Percentiles rank a stretch among this genome's conserved stretches.
Evolutionary conservation across 1,140 invertebrate genomes (phyloP).

Genomic region (Dolichoris vasculosae): DNA sequence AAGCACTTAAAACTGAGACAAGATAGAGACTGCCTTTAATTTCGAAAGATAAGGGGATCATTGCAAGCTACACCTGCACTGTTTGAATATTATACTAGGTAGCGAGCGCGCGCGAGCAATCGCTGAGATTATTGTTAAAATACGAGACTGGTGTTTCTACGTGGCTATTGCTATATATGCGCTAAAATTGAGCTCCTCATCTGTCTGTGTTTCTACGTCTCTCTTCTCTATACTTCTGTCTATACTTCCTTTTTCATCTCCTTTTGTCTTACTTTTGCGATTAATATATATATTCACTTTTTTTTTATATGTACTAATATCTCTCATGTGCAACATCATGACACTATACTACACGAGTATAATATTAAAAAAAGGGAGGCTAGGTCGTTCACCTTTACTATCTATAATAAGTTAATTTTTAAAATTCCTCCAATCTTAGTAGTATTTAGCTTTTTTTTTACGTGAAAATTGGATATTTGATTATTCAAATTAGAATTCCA

Average conservation of each 20-base stretch:
- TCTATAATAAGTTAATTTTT: background rate
- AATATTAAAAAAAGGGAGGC: background rate
- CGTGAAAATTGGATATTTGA: too few relatives aligned
- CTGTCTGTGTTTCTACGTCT: background rate
- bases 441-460: too few relatives aligned
- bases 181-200: constrained; percentile 33
- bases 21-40: constrained; percentile 54
- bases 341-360: background rate
- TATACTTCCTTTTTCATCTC: background rate
- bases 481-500: too few relatives aligned
- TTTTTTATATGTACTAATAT: background rate
- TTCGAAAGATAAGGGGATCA: constrained; percentile 51
- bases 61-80: constrained; percentile 48
- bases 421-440: background rate
- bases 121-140: constrained; percentile 54
- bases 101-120: constrained; percentile 41
- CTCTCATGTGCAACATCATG: background rate
- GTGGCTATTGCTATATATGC: background rate
- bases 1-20: constrained; percentile 52
- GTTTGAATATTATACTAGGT: constrained; percentile 50
- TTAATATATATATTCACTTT: background rate
- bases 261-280: background rate
- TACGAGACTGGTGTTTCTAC: constrained; percentile 38
- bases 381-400: background rate
- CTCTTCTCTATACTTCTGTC: background rate